Evolutionary conservation across 1,140 invertebrate species (phyloP), one percentile per base, ranked within the genome.

Genomic region (Heliothis subflexa): DNA sequence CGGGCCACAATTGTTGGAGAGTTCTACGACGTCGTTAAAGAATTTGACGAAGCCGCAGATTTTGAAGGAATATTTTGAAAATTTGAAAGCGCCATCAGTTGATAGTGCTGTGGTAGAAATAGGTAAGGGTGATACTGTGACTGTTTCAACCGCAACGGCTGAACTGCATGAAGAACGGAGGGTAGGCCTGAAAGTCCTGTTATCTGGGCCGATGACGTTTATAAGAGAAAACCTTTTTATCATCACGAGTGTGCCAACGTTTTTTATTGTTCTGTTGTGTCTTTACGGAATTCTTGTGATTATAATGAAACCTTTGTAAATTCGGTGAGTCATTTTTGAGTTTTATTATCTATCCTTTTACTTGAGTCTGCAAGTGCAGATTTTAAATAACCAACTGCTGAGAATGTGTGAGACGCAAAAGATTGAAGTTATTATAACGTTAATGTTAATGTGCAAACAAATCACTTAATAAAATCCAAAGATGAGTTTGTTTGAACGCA

Each of bases 241-340:
- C 7, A 72, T 93, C 13, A 80, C 83, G 4, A 88, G 88, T 85
- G 91, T 90, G 0, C 90, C 91, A 0, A 77, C 85, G 12, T 91
- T 93, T 78, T 83, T 89, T 57, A 78, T 89, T n/a, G 74, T 83
- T 25, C 45, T 92, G 49, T 86, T 92, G 18, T 77, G 88, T 71
- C 52, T 91, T 57, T 93, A 93, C 78, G 82, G 82, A 47, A 79
- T 89, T 70, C 81, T 91, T 82, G 54, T 89, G 4, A 73, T 90
- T 14, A 45, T 88, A 79, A 79, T 86, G 59, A 88, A 85, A 33
- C 76, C 84, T 73, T 86, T 68, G 82, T 89, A 61, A 83, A 45
- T 33, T 78, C 18, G 13, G 49, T 50, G 47, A 52, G 66, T 70
- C 12, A 28, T 54, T 68, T 66, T 68, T 40, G 47, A 40, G 73